A percentile compares a stretch with the other conserved stretches of the same genome.
Evolutionary conservation across 2,888 invertebrate genomes (phyloP).

Genomic region (Bombylius major): DNA sequence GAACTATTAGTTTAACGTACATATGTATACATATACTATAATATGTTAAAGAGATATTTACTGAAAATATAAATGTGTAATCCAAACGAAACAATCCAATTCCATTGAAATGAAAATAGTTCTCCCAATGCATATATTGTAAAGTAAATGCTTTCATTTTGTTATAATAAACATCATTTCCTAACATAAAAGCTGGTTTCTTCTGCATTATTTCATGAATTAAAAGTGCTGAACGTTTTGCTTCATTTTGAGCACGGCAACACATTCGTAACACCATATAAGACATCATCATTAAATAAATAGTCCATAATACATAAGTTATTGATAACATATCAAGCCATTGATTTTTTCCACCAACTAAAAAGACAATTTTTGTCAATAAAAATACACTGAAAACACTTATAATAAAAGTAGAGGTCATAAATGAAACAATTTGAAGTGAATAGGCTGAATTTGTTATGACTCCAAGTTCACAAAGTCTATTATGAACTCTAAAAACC

Average conservation of each 20-base stretch:
- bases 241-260: slow-evolving; percentile 29
- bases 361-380: slow-evolving; percentile 31
- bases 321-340: slow-evolving; percentile 27
- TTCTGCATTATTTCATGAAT: slow-evolving; percentile 37
- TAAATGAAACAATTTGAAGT: slow-evolving; percentile 31
- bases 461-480: slow-evolving; percentile 28
- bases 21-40: background rate
- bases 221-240: slow-evolving; percentile 33
- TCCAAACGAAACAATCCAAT: slow-evolving; percentile 34
- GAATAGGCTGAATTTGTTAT: slow-evolving; percentile 29
- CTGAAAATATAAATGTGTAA: slow-evolving; percentile 37
- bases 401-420: slow-evolving; percentile 31
- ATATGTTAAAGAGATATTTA: slow-evolving; percentile 10
- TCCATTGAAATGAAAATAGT: slow-evolving; percentile 34
- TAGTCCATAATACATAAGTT: slow-evolving; percentile 30
- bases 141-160: slow-evolving; percentile 37
- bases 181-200: slow-evolving; percentile 35
- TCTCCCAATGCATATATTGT: slow-evolving; percentile 35
- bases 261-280: slow-evolving; percentile 30
- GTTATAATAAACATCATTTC: slow-evolving; percentile 34
- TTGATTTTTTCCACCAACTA: slow-evolving; percentile 25
- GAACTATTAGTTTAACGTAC: background rate
- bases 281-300: slow-evolving; percentile 27
- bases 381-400: slow-evolving; percentile 34
- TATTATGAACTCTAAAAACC: slow-evolving; percentile 32